Base-by-base conservation (phyloP, 2,797 vertebrate species). In the Discoglossus pictus region DNA sequence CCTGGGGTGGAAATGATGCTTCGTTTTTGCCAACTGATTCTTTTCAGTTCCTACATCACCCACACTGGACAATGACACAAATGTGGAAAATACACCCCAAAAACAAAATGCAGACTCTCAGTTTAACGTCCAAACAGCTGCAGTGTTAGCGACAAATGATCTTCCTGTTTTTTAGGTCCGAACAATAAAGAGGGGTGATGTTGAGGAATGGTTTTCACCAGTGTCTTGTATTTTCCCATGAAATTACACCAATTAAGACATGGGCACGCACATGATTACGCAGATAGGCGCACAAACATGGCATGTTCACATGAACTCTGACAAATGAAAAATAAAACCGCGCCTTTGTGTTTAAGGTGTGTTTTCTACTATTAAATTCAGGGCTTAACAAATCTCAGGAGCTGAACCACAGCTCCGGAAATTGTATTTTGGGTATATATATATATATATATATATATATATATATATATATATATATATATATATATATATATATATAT, bases 1-100 rank as follows among this genome's bases (percentile, higher is more conserved):
- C 83, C 83, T 83, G 79, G 74, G 72, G 72, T 72, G 83, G 82
- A 85, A 86, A 84, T 79, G 76, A 58, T 82, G 75, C 77, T 18
- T 75, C 74, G 62, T 20, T 66, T 62, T 72, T 74, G 74, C 77
- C 78, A 74, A 63, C 58, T 51, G 74, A 79, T 63, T 60, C 40
- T 46, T 68, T 16, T 72, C 75, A 69, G 61, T 75, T 80, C 78
- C 83, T 63, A 79, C 74, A 76, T 72, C 73, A 60, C 59, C 72
- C 79, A 81, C 75, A 76, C 71, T 1, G 42, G 58, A 65, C 65
- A 20, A 0, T 76, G 73, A 40, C 68, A 62, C 58, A 78, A 75
- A 65, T 74, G 74, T 52, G 69, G 79, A 78, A 78, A 13, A 47
- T 65, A 56, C 76, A 78, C 48, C 64, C 53, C 63, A 35, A 23